phyloP scores from a whole-genome alignment of 2,113 vertebrate genomes.

The Poeciliopsis prolifica region DNA sequence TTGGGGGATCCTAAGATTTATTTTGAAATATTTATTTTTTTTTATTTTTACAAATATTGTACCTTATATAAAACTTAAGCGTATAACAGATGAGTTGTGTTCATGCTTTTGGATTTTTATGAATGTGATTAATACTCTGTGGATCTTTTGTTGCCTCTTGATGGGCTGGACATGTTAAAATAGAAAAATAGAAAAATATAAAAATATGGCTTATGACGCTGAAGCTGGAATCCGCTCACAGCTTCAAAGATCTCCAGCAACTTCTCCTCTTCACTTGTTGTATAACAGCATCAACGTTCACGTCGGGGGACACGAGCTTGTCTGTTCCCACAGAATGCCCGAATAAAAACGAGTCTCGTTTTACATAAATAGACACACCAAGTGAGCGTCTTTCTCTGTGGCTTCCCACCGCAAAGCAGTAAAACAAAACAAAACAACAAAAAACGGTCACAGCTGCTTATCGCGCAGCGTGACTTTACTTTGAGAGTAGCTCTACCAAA shows the following conservation, averaged over 20 bases:
- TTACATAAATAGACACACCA: neutral
- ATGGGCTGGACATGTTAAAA: no score
- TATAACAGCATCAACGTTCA: slow-evolving; percentile 41
- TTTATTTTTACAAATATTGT: no score
- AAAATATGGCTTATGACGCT: no score
- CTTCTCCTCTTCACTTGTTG: slow-evolving; percentile 28
- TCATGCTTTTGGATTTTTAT: no score
- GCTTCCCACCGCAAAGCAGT: neutral
- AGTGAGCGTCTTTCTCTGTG: neutral
- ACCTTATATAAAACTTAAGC: no score
- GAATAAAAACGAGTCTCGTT: slow-evolving; percentile 11
- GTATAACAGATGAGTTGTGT: no score
- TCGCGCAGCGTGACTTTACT: neutral
- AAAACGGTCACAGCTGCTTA: neutral
- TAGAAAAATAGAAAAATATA: no score
- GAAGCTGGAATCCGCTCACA: no score
- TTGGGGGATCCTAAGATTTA: no score
- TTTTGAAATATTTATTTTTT: no score
- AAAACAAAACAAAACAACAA: neutral
- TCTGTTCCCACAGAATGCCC: neutral
- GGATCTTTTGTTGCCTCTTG: no score
- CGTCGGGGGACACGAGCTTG: slow-evolving; percentile 2
- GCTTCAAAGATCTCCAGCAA: slow-evolving; percentile 12
- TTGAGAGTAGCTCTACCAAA: slow-evolving; percentile 17
- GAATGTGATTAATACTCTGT: no score